Evolutionary conservation across 2,888 invertebrate species (phyloP), one percentile per base, ranked within the genome.

Genomic region (Limnephilus marmoratus): DNA sequence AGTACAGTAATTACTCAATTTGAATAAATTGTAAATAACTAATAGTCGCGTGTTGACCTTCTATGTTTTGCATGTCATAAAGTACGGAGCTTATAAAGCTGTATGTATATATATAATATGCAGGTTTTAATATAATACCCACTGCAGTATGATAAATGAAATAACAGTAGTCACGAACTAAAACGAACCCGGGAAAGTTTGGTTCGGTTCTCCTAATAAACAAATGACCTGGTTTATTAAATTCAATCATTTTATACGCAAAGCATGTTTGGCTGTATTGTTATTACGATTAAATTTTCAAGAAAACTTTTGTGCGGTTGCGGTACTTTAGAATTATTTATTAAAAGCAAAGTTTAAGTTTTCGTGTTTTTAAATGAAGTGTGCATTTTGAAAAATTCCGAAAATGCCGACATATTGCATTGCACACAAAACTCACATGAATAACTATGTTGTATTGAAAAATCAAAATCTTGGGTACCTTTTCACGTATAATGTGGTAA

Each of bases 31-130:
- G 34, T 83, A 37, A 83, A 37, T 41, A 37, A 83, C 37, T 24
- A 18, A 83, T 37, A 37, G 37, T 83, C 18, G 83, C 83, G 83
- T 83, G 83, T 83, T 83, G 37, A 83, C 83, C 83, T 83, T 41
- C 24, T 15, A 37, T 83, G 34, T 37, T 83, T 83, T 83, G 83
- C 83, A 37, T 83, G 83, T 37, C 24, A 24, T 34, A 12, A 34
- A 83, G n/a, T 83, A 83, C 7, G 37, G 34, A 37, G 37, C 34
- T 15, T 83, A 37, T 83, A 24, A 83, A 83, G 34, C 34, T 83
- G 37, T 37, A 41, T 3, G 18, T 34, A 29, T 24, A 18, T 24
- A 18, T 31, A 31, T 12, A 83, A 83, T 68, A 68, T 68, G 68
- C 68, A 68, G 24, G 24, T 68, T 68, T 68, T 68, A 68, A 37